Conservation (phyloP, 2,888 invertebrate species). For the Ectemnius cavifrons region DNA sequence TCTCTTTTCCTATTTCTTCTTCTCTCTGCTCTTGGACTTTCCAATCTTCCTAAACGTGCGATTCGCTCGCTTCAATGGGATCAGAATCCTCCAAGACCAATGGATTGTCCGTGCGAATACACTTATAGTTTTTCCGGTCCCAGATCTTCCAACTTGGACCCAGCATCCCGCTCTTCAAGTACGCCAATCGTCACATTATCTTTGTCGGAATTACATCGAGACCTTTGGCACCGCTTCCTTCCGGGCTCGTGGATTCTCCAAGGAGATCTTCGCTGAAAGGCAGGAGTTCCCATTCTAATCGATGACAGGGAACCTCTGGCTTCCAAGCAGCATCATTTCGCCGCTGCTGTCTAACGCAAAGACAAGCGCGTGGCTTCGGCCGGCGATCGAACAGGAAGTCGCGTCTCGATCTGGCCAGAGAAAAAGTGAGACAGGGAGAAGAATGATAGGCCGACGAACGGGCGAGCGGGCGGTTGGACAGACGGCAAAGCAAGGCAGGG, state of each 20-base stretch:
- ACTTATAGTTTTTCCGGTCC: slow-evolving; percentile 16
- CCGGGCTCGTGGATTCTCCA: no score
- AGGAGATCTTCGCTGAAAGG: no score
- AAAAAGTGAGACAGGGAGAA: slow-evolving; percentile 63
- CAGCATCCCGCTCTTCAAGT: no score
- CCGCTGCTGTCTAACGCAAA: not conserved
- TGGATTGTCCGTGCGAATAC: slow-evolving; percentile 27
- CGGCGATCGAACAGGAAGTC: slow-evolving; percentile 1
- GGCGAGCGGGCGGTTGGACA: slow-evolving; percentile 12
- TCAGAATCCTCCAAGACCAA: slow-evolving; percentile 17
- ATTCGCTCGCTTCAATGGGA: slow-evolving; percentile 43
- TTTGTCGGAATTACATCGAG: no score
- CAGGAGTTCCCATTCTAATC: not conserved
- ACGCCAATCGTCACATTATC: no score
- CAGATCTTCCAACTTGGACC: slow-evolving; percentile 1
- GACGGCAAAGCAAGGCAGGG: slow-evolving; percentile 66
- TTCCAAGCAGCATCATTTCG: not conserved
- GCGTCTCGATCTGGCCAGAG: slow-evolving; percentile 33
- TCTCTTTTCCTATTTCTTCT: slow-evolving; percentile 15
- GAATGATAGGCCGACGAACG: slow-evolving; percentile 42
- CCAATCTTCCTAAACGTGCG: slow-evolving; percentile 53
- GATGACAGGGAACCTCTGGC: not conserved
- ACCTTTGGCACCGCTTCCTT: no score
- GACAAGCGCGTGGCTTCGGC: slow-evolving; percentile 10
- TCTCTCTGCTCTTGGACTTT: slow-evolving; percentile 29